Conservation (phyloP, 2,797 vertebrate genomes). For the Myripristis murdjan region DNA sequence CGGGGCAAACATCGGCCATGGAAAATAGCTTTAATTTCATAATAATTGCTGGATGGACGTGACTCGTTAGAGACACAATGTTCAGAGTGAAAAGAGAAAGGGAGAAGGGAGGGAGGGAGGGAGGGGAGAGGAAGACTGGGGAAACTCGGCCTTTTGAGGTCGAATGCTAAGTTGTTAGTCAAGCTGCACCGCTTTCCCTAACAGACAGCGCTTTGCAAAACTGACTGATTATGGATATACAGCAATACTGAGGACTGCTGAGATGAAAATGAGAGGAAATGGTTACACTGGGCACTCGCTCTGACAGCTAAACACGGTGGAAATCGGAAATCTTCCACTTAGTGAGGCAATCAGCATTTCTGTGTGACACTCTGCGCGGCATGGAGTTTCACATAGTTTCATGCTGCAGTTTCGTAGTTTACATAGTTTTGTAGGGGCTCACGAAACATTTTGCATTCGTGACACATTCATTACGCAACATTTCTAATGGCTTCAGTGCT, state of each 20-base stretch:
- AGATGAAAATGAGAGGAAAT: constrained; percentile 48
- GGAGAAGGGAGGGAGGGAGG: neutral
- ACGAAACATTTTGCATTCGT: constrained; percentile 10
- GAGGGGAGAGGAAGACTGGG: neutral
- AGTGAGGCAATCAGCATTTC: constrained; percentile 27
- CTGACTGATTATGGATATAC: constrained; percentile 26
- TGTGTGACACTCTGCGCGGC: constrained; percentile 12
- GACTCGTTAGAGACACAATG: constrained; percentile 80
- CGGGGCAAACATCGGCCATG: constrained; percentile 79
- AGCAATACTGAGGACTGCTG: constrained; percentile 41
- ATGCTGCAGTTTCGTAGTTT: constrained; percentile 19
- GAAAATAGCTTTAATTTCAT: constrained; percentile 88
- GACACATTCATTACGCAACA: constrained; percentile 22
- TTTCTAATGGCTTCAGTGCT: constrained; percentile 22
- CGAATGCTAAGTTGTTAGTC: constrained; percentile 29
- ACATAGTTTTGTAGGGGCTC: constrained; percentile 35
- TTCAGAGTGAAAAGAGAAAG: constrained; percentile 42
- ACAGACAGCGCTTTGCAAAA: constrained; percentile 46
- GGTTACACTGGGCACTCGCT: too few relatives aligned
- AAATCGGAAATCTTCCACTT: constrained; percentile 51
- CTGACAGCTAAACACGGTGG: constrained; percentile 38
- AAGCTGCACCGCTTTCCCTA: constrained; percentile 47
- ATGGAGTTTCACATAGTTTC: too few relatives aligned
- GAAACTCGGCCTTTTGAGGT: constrained; percentile 43
- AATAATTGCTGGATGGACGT: constrained; percentile 85